Evolutionary conservation across 2,113 vertebrate genomes (phyloP).

Genomic region (Nicator chloris): DNA sequence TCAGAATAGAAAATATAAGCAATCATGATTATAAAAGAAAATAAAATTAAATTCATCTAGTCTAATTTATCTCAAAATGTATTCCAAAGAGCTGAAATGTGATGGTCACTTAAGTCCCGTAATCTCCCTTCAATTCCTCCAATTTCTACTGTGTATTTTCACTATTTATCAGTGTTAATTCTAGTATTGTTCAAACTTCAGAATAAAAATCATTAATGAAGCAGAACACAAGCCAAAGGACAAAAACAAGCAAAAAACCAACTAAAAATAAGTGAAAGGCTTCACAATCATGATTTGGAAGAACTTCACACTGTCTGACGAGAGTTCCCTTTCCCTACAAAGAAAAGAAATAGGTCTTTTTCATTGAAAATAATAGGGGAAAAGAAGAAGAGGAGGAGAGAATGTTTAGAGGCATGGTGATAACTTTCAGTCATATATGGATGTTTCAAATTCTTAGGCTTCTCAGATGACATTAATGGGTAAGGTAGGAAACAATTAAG

Average conservation of each 20-base stretch:
- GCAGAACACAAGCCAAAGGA: neutral
- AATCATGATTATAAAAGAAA: neutral
- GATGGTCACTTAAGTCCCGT: neutral
- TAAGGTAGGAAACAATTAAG: neutral
- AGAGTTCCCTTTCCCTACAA: neutral
- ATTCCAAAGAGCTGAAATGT: neutral
- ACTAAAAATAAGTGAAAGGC: neutral
- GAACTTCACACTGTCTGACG: fast-evolving
- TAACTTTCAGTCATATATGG: neutral
- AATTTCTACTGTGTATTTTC: neutral
- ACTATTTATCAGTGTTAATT: neutral
- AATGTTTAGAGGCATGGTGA: neutral
- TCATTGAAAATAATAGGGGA: neutral
- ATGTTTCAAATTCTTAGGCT: neutral
- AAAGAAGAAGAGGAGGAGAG: neutral
- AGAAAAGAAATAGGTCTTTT: neutral
- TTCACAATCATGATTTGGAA: neutral
- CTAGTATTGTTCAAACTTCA: neutral
- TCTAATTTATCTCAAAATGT: neutral
- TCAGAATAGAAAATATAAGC: neutral
- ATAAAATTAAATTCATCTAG: neutral
- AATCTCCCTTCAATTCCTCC: neutral
- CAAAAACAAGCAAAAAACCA: neutral
- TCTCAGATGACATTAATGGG: neutral
- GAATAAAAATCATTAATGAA: neutral